These are phyloP conservation scores for Sebastes cheni DNA, from an alignment of 2,797 vertebrate species.

Conservation along the genomic window DNA sequence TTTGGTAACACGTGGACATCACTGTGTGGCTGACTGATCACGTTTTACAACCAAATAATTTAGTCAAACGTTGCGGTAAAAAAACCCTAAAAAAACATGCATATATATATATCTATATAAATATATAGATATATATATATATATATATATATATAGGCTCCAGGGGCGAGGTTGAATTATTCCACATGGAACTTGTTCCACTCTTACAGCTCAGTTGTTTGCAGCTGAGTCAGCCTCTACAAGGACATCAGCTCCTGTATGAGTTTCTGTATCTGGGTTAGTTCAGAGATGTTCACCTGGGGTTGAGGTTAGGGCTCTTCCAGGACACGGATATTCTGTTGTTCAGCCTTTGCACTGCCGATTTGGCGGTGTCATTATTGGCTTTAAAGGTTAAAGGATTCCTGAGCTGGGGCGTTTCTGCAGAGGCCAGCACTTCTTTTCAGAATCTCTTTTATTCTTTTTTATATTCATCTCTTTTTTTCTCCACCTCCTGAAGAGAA, in stretches of 20 bases:
- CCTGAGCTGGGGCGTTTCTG: neutral
- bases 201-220: neutral
- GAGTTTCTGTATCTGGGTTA: neutral
- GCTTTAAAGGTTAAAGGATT: conserved; percentile 16
- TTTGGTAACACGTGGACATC: no score
- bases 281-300: neutral
- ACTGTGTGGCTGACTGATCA: no score
- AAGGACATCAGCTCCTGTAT: neutral
- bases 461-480: neutral
- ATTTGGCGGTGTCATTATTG: conserved; percentile 8
- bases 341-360: neutral
- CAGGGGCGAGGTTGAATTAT: neutral
- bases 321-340: neutral
- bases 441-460: neutral
- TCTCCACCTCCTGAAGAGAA: neutral
- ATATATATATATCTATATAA: no score
- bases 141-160: no score
- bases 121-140: no score
- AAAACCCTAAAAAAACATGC: no score
- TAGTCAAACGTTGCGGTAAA: no score
- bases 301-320: neutral
- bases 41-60: no score
- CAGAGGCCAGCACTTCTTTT: neutral
- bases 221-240: neutral
- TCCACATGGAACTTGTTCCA: neutral